Evolutionary conservation across 2,888 invertebrate genomes (phyloP).

Genomic region (Drosophila anomelani): DNA sequence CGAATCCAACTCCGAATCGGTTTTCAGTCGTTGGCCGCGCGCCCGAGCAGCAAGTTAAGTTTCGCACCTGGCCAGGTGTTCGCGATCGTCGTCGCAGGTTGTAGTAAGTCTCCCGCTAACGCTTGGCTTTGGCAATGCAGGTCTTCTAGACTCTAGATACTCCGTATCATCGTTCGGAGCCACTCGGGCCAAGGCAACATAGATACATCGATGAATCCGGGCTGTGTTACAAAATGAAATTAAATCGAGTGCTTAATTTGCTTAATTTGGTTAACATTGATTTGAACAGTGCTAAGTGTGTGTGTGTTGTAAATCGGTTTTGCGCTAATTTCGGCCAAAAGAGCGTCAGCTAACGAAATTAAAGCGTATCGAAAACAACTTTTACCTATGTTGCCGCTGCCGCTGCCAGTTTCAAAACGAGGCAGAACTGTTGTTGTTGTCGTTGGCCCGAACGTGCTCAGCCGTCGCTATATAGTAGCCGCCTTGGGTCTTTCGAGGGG

Average conservation of each 20-base stretch:
- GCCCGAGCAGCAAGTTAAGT: conserved; percentile 63
- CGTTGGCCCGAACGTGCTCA: conserved; percentile 57
- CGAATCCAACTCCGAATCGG: conserved; percentile 52
- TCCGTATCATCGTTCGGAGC: conserved; percentile 1
- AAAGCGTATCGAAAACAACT: conserved; percentile 75
- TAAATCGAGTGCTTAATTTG: conserved; percentile 27
- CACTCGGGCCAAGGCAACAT: conserved; percentile 33
- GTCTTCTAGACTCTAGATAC: conserved; percentile 8
- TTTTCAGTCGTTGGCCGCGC: conserved; percentile 59
- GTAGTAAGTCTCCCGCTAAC: conserved; percentile 42
- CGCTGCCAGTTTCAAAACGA: conserved; percentile 38
- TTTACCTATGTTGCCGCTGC: conserved; percentile 64
- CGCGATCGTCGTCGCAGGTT: conserved; percentile 17
- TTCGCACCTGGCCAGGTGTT: conserved; percentile 46
- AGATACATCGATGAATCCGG: conserved; percentile 6
- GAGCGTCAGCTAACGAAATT: conserved; percentile 42
- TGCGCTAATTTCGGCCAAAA: conserved; percentile 37
- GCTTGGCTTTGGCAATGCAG: conserved; percentile 50
- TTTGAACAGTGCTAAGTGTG: conserved; percentile 29
- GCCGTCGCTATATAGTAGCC: conserved; percentile 21
- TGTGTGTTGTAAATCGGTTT: conserved; percentile 29
- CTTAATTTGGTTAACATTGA: conserved; percentile 41
- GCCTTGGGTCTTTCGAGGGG: conserved; percentile 43
- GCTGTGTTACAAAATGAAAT: conserved; percentile 45
- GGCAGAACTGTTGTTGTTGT: conserved; percentile 45